A percentile compares a stretch with the other conserved stretches of the same genome.
These are phyloP conservation scores for Silurus glanis DNA, from an alignment of 2,113 vertebrate species.

Conservation along the genomic window DNA sequence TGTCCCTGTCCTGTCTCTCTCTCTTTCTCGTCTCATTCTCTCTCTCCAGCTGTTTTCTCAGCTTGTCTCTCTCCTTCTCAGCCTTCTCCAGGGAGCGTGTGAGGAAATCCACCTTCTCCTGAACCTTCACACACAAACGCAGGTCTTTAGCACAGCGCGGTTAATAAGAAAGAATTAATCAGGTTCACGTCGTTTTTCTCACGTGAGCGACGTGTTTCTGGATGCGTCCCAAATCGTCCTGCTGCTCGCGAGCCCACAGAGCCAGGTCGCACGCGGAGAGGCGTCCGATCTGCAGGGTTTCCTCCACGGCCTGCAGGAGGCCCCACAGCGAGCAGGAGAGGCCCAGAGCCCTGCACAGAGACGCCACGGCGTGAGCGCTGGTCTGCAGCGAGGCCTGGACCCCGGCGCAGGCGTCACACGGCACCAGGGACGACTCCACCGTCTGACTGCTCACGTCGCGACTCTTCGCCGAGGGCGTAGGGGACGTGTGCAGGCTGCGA, in stretches of 20 bases:
- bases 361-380: conserved; percentile 73
- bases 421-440: conserved; percentile 59
- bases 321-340: conserved; percentile 82
- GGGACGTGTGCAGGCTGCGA: not conserved
- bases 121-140: conserved; percentile 60
- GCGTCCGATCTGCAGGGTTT: conserved; percentile 63
- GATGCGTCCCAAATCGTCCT: conserved; percentile 78
- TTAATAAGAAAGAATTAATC: not conserved
- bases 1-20: conserved; percentile 64
- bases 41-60: conserved; percentile 65
- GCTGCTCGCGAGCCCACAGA: conserved; percentile 83
- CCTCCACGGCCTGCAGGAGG: conserved; percentile 73
- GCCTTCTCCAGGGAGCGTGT: conserved; percentile 67
- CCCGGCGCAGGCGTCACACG: conserved; percentile 75
- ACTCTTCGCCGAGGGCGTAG: not conserved
- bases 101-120: conserved; percentile 73
- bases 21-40: conserved; percentile 62
- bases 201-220: conserved; percentile 80
- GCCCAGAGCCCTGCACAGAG: conserved; percentile 81
- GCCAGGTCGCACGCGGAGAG: conserved; percentile 77
- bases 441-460: conserved; percentile 72
- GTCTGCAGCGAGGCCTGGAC: conserved; percentile 74
- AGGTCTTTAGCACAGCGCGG: not conserved
- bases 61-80: conserved; percentile 64
- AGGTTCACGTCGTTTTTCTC: not conserved